phyloP scores from a whole-genome alignment of 2,797 vertebrate species.

The Pyrocephalus nanus region DNA sequence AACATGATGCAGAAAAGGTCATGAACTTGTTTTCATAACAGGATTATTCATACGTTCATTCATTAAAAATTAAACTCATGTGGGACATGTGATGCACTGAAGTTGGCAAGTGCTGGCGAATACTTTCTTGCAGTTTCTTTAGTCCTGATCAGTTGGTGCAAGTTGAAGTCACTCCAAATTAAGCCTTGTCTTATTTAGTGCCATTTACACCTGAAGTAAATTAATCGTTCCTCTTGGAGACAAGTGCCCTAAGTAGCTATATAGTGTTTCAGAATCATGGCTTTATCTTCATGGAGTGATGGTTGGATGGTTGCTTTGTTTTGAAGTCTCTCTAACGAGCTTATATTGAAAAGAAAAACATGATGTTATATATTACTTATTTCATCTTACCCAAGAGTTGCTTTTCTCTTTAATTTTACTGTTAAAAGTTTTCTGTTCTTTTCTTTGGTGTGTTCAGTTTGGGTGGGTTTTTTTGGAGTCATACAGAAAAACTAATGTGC shows the following conservation, averaged over 20 bases:
- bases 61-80: constrained; percentile 66
- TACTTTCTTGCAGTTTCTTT: background rate
- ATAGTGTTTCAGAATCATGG: background rate
- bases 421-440: background rate
- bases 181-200: background rate
- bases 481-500: background rate
- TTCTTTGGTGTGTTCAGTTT: background rate
- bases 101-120: background rate
- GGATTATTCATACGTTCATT: constrained; percentile 47
- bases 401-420: background rate
- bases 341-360: background rate
- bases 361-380: background rate
- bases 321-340: background rate
- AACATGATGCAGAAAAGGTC: constrained; percentile 18
- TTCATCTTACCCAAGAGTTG: background rate
- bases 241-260: background rate
- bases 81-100: background rate
- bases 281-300: background rate
- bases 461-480: background rate
- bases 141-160: background rate
- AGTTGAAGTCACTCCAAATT: background rate
- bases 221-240: background rate
- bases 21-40: constrained; percentile 20
- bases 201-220: background rate
- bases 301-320: background rate